Percentiles rank a stretch among this genome's conserved stretches.
Conservation (phyloP, 2,113 vertebrate genomes). For the Anthoscopus minutus region DNA sequence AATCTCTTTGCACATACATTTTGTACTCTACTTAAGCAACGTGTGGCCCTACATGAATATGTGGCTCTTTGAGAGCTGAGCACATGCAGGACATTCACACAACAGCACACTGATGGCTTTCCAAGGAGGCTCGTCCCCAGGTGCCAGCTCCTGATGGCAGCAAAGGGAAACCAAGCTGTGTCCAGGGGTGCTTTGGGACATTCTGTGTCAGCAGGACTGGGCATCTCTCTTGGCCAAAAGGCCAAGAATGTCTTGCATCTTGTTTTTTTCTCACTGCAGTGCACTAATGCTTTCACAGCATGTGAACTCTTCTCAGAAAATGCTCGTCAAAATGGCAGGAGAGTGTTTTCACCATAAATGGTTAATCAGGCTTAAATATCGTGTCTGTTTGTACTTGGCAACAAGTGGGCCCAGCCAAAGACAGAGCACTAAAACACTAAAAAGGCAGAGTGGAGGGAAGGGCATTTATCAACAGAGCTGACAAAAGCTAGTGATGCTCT, state of each 20-base stretch:
- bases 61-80: not conserved
- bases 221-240: not conserved
- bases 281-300: not conserved
- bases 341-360: not conserved
- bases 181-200: not conserved
- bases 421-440: not conserved
- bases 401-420: not conserved
- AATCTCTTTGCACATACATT: not conserved
- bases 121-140: rapidly evolving
- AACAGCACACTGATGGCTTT: not conserved
- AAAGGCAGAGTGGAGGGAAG: not conserved
- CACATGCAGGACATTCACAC: not conserved
- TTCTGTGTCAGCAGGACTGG: not conserved
- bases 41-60: not conserved
- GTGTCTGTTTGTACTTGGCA: not conserved
- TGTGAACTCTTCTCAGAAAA: rapidly evolving
- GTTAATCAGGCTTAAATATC: not conserved
- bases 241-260: not conserved
- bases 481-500: not conserved
- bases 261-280: not conserved
- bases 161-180: not conserved
- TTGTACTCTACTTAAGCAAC: not conserved
- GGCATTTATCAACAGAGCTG: not conserved
- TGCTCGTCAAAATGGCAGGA: not conserved
- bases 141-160: not conserved